Conservation (phyloP, 2,888 invertebrate genomes). For the Scotopteryx bipunctaria region DNA sequence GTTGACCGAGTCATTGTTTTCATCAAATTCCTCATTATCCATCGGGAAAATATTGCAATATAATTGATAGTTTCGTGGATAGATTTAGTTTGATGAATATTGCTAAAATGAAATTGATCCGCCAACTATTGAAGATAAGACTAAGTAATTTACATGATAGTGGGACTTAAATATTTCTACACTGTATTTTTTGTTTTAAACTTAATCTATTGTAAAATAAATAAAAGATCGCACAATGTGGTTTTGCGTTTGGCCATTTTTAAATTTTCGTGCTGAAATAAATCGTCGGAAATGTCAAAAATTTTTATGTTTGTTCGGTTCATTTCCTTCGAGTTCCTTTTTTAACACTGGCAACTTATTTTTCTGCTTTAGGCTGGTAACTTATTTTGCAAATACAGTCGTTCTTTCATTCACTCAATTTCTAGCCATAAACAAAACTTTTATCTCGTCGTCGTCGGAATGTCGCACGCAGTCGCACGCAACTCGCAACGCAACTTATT, state of each 20-base stretch:
- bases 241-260: constrained; percentile 37
- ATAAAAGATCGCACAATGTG: too few relatives aligned
- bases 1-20: constrained; percentile 16
- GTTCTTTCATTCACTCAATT: too few relatives aligned
- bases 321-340: background rate
- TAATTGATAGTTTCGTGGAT: too few relatives aligned
- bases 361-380: too few relatives aligned
- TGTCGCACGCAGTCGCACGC: too few relatives aligned
- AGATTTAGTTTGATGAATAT: background rate
- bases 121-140: background rate
- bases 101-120: background rate
- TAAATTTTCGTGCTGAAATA: constrained; percentile 36
- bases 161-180: constrained; percentile 5
- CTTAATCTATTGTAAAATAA: too few relatives aligned
- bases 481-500: too few relatives aligned
- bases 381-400: too few relatives aligned
- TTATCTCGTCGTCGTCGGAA: too few relatives aligned
- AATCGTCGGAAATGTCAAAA: background rate
- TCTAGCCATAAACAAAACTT: too few relatives aligned
- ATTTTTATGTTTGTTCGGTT: background rate
- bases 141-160: constrained; percentile 2
- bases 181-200: too few relatives aligned
- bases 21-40: constrained; percentile 23
- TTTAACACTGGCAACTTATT: background rate
- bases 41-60: constrained; percentile 7